phyloP scores from a whole-genome alignment of 2,113 vertebrate species.

The Todiramphus saurophagus region DNA sequence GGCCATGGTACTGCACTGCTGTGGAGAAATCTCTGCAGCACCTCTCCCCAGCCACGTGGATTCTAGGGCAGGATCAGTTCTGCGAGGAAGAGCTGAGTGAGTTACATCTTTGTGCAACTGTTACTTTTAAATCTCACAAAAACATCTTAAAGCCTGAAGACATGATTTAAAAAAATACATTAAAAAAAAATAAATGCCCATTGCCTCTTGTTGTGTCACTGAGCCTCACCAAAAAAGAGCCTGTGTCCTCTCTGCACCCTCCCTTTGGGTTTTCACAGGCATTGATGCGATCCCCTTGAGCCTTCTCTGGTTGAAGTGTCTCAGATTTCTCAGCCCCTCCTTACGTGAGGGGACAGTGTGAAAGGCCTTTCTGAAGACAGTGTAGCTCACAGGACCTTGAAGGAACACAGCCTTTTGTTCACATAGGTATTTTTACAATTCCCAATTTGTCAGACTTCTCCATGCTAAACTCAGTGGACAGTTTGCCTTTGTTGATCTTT shows the following conservation, averaged over 20 bases:
- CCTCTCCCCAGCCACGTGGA: not conserved
- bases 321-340: not conserved
- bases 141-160: not conserved
- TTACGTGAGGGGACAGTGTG: not conserved
- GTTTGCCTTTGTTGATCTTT: not conserved
- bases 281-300: not conserved
- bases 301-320: not conserved
- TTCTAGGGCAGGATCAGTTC: not conserved
- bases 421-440: not conserved
- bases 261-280: not conserved
- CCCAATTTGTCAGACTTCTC: not conserved
- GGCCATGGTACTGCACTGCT: accelerated
- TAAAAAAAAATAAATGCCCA: not conserved
- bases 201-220: not conserved
- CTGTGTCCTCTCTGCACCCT: not conserved
- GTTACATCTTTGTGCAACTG: not conserved
- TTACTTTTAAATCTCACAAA: not conserved
- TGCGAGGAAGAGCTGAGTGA: not conserved
- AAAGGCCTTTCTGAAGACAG: not conserved
- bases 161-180: not conserved
- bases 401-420: not conserved
- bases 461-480: not conserved
- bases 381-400: not conserved
- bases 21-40: not conserved
- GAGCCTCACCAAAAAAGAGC: not conserved